Evolutionary conservation across 2,797 vertebrate species (phyloP), one percentile per base, ranked within the genome.

Genomic region (Enteromius anoplus): DNA sequence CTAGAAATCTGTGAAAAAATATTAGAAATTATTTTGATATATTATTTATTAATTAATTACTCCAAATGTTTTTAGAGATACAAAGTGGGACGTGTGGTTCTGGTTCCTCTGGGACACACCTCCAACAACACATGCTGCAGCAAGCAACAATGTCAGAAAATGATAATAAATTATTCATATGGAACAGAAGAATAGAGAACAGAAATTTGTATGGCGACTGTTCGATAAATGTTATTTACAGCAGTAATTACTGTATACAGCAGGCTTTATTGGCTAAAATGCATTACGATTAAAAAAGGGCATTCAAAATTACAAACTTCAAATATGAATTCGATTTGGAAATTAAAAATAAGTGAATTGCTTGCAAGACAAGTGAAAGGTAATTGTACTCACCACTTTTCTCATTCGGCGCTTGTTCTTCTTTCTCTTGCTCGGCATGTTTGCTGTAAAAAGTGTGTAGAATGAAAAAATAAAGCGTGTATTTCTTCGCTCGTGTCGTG

Each of bases 401-500:
- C 88, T 92, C 93, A 92, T 92, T 86, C 93, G 93, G 49, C 93
- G 93, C 88, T 89, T 93, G 88, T 95, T 94, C 93, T 93, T 95
- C 93, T 94, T 95, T 81, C 91, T 92, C 87, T 92, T 95, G 92
- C 93, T 94, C 45, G 94, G 94, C 94, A 95, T 95, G 70, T 91
- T 91, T 86, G 11, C 66, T 4, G 32, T 14, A 5, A 37, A 81
- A 89, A 9, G 47, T 49, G 34, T 40, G 7, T 34, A 34, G 45
- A 40, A 73, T 17, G 8, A 29, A 19, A 68, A 17, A 69, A 66
- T 65, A 26, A 68, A 77, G 60, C 55, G 26, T 55, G 45, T 40
- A 49, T 65, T 72, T 71, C 9, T 75, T 21, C 26, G 5, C 66
- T 64, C 2, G 60, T 47, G 72, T 51, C 2, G 62, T n/a, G 34